Base-by-base conservation (phyloP, 2,113 vertebrate genomes). In the Falco punctatus region DNA sequence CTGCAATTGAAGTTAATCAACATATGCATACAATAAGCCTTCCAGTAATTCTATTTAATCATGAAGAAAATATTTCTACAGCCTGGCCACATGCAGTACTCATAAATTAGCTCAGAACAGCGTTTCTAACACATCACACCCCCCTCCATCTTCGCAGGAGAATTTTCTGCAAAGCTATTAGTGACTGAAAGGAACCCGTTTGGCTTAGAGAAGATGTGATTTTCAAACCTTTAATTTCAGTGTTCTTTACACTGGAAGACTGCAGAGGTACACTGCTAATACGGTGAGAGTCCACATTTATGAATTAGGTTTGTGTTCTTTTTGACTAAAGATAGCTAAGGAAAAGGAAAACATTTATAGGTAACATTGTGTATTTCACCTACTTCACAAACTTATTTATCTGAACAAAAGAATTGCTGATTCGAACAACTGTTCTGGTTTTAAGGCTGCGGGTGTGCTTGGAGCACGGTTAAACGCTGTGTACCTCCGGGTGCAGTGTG, bases 391-490 rank as follows among this genome's bases (percentile, higher is more conserved):
- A 7, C 7, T 9, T 15, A 15, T 73, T 66, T 81, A 8, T 55
- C 58, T 80, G 73, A 44, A 24, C 0, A 0, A 30, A 24, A 59
- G 44, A 58, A 66, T 1, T 64, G 61, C 52, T 21, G 42, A 24
- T 72, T n/a, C 52, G 54, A 48, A 16, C 5, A 18, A 6, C n/a
- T 77, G 58, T 4, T 19, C 57, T 46, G 38, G 10, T 71, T 46
- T 49, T 23, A 70, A 51, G 55, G 0, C 23, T 15, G 23, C 22
- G 42, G 32, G n/a, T n/a, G 59, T n/a, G 14, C 66, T 72, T 1
- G 2, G 35, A 22, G 74, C 15, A 17, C 0, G 0, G 49, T 21
- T 16, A 16, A 9, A 9, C 15, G n/a, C 33, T 14, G 10, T 0
- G 4, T n/a, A 11, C n/a, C 67, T 26, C 24, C 26, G 79, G 52